These are phyloP conservation scores for Raja brachyura DNA, from an alignment of 2,113 vertebrate genomes.

Conservation along the genomic window DNA sequence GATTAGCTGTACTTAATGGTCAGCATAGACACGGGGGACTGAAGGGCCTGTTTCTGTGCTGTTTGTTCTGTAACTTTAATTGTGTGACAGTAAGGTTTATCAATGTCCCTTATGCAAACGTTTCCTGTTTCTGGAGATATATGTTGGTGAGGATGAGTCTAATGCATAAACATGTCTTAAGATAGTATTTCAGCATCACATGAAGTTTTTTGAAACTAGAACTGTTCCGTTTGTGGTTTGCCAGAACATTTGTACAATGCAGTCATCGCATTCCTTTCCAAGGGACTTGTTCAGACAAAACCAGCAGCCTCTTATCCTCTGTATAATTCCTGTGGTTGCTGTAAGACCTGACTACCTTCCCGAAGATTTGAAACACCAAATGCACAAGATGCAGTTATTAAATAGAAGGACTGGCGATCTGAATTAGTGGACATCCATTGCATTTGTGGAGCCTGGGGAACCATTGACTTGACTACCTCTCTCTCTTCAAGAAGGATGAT, in stretches of 20 bases:
- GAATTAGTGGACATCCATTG: not conserved
- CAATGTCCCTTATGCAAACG: not conserved
- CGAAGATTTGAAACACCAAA: not conserved
- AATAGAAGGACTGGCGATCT: not conserved
- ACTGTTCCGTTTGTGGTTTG: not conserved
- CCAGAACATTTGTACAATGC: not conserved
- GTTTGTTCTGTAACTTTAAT: not conserved
- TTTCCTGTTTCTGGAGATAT: not conserved
- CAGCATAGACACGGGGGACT: too few relatives aligned
- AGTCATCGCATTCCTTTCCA: not conserved
- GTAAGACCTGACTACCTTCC: too few relatives aligned
- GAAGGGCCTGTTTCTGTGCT: too few relatives aligned
- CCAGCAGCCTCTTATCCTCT: not conserved
- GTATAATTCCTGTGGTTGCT: not conserved
- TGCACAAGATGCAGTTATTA: not conserved
- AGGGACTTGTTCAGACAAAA: not conserved
- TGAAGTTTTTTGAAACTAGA: not conserved
- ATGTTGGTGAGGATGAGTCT: not conserved
- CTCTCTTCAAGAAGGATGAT: not conserved
- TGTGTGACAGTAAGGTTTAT: not conserved
- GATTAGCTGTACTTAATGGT: too few relatives aligned
- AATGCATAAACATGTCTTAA: not conserved
- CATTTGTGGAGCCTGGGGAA: not conserved
- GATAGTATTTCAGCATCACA: not conserved
- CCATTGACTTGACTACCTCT: not conserved